Evolutionary conservation across 2,888 invertebrate species (phyloP).

Genomic region (Clostera curtula): DNA sequence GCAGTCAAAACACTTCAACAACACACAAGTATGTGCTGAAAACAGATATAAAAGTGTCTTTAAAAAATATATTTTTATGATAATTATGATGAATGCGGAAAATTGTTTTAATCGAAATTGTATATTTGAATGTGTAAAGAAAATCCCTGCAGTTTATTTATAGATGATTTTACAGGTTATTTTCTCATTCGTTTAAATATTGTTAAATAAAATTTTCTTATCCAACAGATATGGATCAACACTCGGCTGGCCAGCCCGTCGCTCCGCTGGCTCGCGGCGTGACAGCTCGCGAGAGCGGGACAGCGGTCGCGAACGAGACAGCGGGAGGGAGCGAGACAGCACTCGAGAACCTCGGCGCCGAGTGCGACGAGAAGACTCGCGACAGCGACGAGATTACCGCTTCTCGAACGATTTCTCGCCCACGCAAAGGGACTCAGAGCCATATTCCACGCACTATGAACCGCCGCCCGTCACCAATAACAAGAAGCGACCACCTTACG

Average conservation of each 20-base stretch:
- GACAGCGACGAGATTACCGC: conserved; percentile 44
- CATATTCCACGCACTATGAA: conserved; percentile 68
- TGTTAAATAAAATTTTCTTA: conserved; percentile 1
- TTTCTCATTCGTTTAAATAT: neutral
- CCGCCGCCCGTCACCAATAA: conserved; percentile 47
- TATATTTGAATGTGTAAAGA: too few species aligned
- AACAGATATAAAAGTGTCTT: too few species aligned
- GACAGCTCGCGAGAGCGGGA: conserved; percentile 28
- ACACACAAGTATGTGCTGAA: too few species aligned
- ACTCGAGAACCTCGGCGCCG: conserved; percentile 29
- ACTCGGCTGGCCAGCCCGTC: conserved; percentile 47
- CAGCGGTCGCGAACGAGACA: conserved; percentile 22
- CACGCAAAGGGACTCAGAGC: conserved; percentile 46
- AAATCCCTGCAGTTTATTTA: too few species aligned
- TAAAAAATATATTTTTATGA: too few species aligned
- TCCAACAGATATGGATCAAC: conserved; percentile 54
- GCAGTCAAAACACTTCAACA: too few species aligned
- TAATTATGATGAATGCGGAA: too few species aligned
- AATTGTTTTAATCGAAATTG: too few species aligned
- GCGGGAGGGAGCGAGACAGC: conserved; percentile 13
- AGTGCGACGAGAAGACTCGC: conserved; percentile 26
- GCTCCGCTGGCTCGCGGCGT: conserved; percentile 32
- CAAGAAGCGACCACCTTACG: conserved; percentile 55
- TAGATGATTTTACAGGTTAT: too few species aligned
- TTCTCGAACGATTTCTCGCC: conserved; percentile 79